Percentiles rank a stretch among this genome's conserved stretches.
phyloP scores from a whole-genome alignment of 2,888 invertebrate genomes.

The Phragmatobia fuliginosa region DNA sequence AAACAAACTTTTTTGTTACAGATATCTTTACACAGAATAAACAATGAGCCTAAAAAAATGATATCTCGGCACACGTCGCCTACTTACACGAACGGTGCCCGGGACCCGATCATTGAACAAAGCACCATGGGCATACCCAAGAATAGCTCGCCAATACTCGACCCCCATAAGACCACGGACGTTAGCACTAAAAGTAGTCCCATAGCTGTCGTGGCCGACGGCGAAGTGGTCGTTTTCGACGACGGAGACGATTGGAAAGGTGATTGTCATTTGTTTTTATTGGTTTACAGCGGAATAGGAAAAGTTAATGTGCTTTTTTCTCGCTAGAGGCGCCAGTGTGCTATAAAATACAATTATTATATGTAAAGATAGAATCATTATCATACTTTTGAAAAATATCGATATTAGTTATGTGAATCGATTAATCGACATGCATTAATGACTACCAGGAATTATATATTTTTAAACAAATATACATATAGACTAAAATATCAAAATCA shows the following conservation, averaged over 20 bases:
- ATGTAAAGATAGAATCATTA: background rate
- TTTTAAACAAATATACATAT: too few species aligned
- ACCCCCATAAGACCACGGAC: slow-evolving; percentile 79
- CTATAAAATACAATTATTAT: background rate
- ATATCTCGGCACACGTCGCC: slow-evolving; percentile 83
- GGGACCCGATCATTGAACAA: slow-evolving; percentile 65
- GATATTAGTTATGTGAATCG: too few species aligned
- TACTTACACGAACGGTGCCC: slow-evolving; percentile 80
- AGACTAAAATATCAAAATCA: too few species aligned
- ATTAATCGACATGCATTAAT: too few species aligned
- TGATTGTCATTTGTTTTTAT: slow-evolving; percentile 51
- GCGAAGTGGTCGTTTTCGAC: slow-evolving; percentile 94
- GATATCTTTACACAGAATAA: slow-evolving; percentile 82
- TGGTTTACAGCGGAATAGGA: background rate
- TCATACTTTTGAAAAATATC: too few species aligned
- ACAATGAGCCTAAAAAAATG: slow-evolving; percentile 82
- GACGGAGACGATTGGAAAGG: slow-evolving; percentile 95
- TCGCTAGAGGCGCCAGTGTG: background rate
- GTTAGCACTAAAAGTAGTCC: slow-evolving; percentile 83
- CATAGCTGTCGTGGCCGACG: slow-evolving; percentile 89
- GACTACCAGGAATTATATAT: too few species aligned
- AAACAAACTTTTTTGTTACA: slow-evolving; percentile 53
- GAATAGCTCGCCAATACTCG: slow-evolving; percentile 82
- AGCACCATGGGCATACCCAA: slow-evolving; percentile 79
- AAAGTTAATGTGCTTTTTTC: background rate